A percentile compares a stretch with the other conserved stretches of the same genome.
These are phyloP conservation scores for Luehdorfia chinensis DNA, from an alignment of 1,140 invertebrate genomes.

Conservation along the genomic window DNA sequence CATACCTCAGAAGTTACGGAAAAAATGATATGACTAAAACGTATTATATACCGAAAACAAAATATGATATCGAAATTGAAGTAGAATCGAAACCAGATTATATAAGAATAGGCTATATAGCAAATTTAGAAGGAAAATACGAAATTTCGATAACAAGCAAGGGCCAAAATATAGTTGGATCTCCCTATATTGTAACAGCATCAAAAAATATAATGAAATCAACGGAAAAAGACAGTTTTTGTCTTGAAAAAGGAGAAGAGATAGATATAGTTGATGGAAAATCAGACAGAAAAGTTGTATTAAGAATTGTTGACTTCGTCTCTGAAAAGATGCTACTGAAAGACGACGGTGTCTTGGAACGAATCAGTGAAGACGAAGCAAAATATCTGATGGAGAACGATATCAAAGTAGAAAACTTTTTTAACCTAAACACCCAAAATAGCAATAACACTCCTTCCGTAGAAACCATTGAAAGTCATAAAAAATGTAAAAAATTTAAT, in stretches of 20 bases:
- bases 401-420: constrained; percentile 22
- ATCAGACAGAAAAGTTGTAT: constrained; percentile 68
- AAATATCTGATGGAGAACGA: constrained; percentile 50
- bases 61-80: constrained; percentile 68
- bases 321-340: constrained; percentile 76
- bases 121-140: constrained; percentile 61
- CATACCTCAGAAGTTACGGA: constrained; percentile 60
- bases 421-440: constrained; percentile 10
- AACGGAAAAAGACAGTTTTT: constrained; percentile 57
- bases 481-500: constrained; percentile 38
- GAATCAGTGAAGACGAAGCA: constrained; percentile 64
- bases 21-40: constrained; percentile 69
- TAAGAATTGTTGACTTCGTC: constrained; percentile 75
- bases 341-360: constrained; percentile 73
- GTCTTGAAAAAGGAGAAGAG: constrained; percentile 70
- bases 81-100: constrained; percentile 52
- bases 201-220: constrained; percentile 54
- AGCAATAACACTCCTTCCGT: constrained; percentile 1
- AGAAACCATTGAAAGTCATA: background rate
- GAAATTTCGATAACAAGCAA: constrained; percentile 71
- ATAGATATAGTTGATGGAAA: constrained; percentile 63
- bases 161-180: constrained; percentile 70
- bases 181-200: constrained; percentile 66
- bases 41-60: constrained; percentile 66
- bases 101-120: constrained; percentile 62